Base-by-base conservation (phyloP, 2,888 invertebrate species). In the Epistrophe eligans region DNA sequence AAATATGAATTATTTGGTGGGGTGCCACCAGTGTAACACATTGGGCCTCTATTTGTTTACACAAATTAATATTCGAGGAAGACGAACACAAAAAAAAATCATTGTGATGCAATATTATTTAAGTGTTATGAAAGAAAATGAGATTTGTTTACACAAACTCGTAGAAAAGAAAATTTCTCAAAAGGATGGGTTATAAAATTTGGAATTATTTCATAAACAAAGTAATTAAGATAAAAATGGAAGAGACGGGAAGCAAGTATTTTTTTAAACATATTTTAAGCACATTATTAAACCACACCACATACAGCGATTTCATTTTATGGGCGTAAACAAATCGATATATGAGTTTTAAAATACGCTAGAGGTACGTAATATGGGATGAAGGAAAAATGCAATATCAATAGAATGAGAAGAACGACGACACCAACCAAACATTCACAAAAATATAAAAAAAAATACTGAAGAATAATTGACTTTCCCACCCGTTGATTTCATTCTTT, bases 401-500 rank as follows among this genome's bases (percentile, higher is more conserved):
- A 52, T 62, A 38, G 52, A 62, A 40, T 5, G n/a, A n/a, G 15
- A 4, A n/a, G 55, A 52, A 38, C 4, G 35, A 43, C n/a, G 35
- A 43, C n/a, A 57, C 28, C 28, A 55, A 57, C 52, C 28, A 55
- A 55, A 55, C 28, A 55, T 55, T 55, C 4, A 50, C 7, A 50
- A 45, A 4, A n/a, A 43, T 0, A 45, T n/a, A 6, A 43, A 45
- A 17, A 48, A 60, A 71, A 57, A 70, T 45, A 19, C 52, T 35
- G 40, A 45, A 52, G 58, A 66, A 82, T 77, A 82, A 82, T 82
- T 82, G 82, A 82, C 82, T 82, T 77, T 62, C 24, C 55, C 70
- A 40, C 70, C 71, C 79, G 79, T 50, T 52, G 74, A 66, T 76
- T 79, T 72, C 24, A 52, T 64, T 62, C 43, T 64, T 64, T 58